A percentile compares a stretch with the other conserved stretches of the same genome.
phyloP scores from a whole-genome alignment of 2,113 vertebrate species.

The Forbesichthys agassizii region DNA sequence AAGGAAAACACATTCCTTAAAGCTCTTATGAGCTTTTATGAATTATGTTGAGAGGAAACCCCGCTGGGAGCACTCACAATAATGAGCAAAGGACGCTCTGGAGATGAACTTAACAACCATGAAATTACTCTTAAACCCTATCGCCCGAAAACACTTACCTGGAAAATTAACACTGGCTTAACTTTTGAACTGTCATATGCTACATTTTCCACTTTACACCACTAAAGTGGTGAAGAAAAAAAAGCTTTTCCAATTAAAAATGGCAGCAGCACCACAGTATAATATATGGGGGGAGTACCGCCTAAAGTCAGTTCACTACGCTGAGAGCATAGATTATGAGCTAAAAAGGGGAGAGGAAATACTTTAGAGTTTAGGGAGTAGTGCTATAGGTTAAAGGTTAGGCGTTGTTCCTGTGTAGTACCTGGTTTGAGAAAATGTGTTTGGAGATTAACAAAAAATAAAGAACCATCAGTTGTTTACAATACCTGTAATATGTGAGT shows the following conservation, averaged over 20 bases:
- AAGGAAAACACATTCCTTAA: constrained; percentile 26
- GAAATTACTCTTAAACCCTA: constrained; percentile 70
- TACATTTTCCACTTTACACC: constrained; percentile 15
- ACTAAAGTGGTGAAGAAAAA: constrained; percentile 26
- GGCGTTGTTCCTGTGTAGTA: background rate
- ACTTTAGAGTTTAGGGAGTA: constrained; percentile 1
- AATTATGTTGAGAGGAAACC: constrained; percentile 31
- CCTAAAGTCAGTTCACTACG: constrained; percentile 19
- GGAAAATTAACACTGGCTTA: constrained; percentile 63
- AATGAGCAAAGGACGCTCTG: constrained; percentile 57
- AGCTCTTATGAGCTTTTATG: constrained; percentile 36
- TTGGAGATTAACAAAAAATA: no score
- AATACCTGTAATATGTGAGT: no score
- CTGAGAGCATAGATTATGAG: constrained; percentile 14
- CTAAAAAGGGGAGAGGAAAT: background rate
- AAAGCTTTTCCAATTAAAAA: constrained; percentile 52
- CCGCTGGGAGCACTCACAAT: constrained; percentile 31
- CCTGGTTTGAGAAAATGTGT: background rate
- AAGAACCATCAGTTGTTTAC: no score
- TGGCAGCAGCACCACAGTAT: constrained; percentile 20
- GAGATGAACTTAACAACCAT: constrained; percentile 69
- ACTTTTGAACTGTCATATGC: constrained; percentile 37
- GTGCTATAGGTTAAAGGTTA: constrained; percentile 13
- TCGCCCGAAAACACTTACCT: constrained; percentile 69
- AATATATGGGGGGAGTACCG: constrained; percentile 8